These are phyloP conservation scores for Zaprionus lachaisei DNA, from an alignment of 1,140 invertebrate species.

Conservation along the genomic window DNA sequence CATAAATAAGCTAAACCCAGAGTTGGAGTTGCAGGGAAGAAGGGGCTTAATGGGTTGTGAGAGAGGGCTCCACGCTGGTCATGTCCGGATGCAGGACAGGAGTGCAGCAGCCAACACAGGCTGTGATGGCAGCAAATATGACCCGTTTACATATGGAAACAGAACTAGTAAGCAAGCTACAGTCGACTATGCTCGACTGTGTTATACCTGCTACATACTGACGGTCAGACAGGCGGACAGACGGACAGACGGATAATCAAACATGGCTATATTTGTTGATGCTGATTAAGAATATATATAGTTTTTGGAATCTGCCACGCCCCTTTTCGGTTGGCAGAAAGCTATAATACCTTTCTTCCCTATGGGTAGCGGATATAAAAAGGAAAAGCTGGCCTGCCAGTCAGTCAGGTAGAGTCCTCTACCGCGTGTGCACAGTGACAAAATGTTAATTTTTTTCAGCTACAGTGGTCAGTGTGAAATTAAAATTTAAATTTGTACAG, in stretches of 20 bases:
- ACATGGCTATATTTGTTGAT: no score
- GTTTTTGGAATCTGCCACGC: no score
- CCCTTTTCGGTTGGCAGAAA: no score
- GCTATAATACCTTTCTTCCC: no score
- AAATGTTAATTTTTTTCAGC: constrained; percentile 21
- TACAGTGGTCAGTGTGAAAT: not conserved
- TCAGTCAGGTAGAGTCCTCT: not conserved
- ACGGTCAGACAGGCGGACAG: no score
- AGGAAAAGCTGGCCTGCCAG: not conserved
- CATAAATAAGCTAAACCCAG: constrained; percentile 74
- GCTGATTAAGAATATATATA: no score
- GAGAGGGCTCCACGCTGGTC: not conserved
- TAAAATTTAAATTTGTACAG: constrained; percentile 9
- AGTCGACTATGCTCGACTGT: no score
- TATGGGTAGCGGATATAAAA: no score
- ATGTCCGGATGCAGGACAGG: constrained; percentile 9
- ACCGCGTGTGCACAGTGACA: constrained; percentile 34
- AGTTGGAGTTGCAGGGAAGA: not conserved
- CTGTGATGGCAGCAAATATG: constrained; percentile 64
- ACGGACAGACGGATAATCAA: no score
- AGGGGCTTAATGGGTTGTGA: not conserved
- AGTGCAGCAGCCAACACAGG: not conserved
- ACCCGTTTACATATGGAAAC: constrained; percentile 62
- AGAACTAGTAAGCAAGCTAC: not conserved
- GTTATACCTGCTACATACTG: no score